These are phyloP conservation scores for Stegana nigrithorax DNA, from an alignment of 2,888 invertebrate species.

Conservation along the genomic window DNA sequence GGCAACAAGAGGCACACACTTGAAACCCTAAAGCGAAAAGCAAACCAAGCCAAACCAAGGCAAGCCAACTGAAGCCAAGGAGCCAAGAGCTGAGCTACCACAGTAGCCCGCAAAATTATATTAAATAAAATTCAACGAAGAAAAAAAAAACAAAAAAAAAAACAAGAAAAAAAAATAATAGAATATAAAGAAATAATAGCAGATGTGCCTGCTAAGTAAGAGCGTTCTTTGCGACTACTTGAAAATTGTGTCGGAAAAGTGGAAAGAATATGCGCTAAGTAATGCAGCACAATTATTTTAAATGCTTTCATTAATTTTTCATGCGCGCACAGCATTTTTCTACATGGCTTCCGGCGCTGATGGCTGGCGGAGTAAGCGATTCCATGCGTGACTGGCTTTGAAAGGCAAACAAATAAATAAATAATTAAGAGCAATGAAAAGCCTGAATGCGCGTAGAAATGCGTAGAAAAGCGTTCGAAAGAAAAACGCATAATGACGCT, in stretches of 20 bases:
- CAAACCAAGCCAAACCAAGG: neutral
- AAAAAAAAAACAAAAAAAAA: neutral
- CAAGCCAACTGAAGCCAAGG: neutral
- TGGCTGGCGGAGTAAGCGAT: too few relatives aligned
- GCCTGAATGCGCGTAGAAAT: too few relatives aligned
- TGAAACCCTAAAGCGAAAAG: neutral
- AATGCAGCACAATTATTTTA: conserved; percentile 44
- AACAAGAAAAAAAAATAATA: neutral
- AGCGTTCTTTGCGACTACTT: neutral
- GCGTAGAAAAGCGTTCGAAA: too few relatives aligned
- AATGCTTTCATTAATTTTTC: conserved; percentile 39
- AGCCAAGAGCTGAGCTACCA: too few relatives aligned
- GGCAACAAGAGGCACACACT: neutral
- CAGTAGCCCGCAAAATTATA: too few relatives aligned
- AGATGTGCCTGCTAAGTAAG: neutral
- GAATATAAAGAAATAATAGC: neutral
- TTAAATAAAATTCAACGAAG: neutral
- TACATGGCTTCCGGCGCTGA: too few relatives aligned
- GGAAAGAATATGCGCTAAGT: conserved; percentile 40
- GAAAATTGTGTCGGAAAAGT: conserved; percentile 33
- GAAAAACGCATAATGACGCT: too few relatives aligned
- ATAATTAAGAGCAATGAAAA: too few relatives aligned
- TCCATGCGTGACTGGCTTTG: too few relatives aligned
- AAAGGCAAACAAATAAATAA: too few relatives aligned
- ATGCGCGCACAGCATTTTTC: too few relatives aligned